phyloP scores from a whole-genome alignment of 2,113 vertebrate species.

The Pygoscelis antarcticus region DNA sequence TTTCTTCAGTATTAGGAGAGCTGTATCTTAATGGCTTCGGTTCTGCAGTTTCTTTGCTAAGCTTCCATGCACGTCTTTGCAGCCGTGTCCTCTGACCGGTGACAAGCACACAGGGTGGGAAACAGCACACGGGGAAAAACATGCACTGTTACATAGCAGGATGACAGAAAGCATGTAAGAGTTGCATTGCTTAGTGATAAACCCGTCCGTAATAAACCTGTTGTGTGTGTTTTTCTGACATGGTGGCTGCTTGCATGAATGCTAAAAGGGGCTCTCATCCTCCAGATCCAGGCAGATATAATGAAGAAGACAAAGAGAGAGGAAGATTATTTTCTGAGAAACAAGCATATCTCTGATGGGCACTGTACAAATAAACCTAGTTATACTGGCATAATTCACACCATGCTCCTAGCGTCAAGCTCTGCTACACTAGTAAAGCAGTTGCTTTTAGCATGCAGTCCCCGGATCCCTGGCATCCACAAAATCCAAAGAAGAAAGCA shows the following conservation, averaged over 20 bases:
- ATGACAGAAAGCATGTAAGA: background rate
- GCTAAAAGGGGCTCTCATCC: background rate
- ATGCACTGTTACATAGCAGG: background rate
- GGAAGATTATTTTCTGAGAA: constrained; percentile 16
- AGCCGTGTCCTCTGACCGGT: background rate
- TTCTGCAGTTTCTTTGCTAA: background rate
- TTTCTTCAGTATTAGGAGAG: background rate
- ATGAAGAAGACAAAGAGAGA: constrained; percentile 31
- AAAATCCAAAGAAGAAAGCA: background rate
- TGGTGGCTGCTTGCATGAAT: background rate
- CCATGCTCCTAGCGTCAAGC: background rate
- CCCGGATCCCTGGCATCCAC: background rate
- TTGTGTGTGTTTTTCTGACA: background rate
- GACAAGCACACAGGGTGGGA: background rate
- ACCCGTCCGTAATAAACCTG: background rate
- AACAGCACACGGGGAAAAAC: background rate
- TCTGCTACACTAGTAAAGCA: background rate
- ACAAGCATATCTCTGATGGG: background rate
- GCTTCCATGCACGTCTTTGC: background rate
- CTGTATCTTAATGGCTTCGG: background rate
- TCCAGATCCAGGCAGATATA: constrained; percentile 2
- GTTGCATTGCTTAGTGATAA: background rate
- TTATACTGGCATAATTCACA: background rate
- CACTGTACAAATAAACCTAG: background rate
- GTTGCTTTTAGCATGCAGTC: background rate